Conservation (phyloP, 2,113 vertebrate species). For the Triplophysa tibetana region DNA sequence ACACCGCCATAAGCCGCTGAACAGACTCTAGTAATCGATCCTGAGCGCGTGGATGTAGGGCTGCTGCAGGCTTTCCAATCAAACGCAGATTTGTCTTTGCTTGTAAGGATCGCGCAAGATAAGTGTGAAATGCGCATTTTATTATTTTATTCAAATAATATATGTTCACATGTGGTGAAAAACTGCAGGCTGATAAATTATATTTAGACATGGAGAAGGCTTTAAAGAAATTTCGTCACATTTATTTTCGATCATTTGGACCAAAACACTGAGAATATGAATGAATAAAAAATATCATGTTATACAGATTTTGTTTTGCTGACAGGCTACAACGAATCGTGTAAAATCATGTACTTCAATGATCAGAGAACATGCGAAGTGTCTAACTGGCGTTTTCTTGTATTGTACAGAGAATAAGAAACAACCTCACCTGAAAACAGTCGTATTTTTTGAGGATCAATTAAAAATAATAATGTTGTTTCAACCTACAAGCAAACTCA, state of each 20-base stretch:
- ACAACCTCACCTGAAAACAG: too few species aligned
- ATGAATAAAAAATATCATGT: too few species aligned
- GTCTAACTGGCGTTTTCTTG: too few species aligned
- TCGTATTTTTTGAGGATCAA: too few species aligned
- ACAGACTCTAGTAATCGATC: conserved; percentile 57
- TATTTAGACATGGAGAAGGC: not conserved
- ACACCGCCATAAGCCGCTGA: conserved; percentile 53
- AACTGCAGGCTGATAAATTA: not conserved
- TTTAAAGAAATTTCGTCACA: too few species aligned
- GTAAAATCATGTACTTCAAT: too few species aligned
- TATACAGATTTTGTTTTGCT: too few species aligned
- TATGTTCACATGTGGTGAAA: not conserved
- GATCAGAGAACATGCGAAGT: too few species aligned
- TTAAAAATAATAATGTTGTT: not conserved
- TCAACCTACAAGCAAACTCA: not conserved
- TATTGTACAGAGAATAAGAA: too few species aligned
- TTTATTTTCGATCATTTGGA: too few species aligned
- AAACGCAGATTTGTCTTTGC: conserved; percentile 47
- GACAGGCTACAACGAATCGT: too few species aligned
- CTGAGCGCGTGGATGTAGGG: conserved; percentile 54
- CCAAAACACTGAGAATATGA: too few species aligned
- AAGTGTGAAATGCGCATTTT: conserved; percentile 19
- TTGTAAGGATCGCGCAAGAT: conserved; percentile 39
- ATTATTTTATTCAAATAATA: not conserved
- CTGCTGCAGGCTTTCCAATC: conserved; percentile 37